Evolutionary conservation across 2,888 invertebrate genomes (phyloP).

Genomic region (Monoplex corrugatus): DNA sequence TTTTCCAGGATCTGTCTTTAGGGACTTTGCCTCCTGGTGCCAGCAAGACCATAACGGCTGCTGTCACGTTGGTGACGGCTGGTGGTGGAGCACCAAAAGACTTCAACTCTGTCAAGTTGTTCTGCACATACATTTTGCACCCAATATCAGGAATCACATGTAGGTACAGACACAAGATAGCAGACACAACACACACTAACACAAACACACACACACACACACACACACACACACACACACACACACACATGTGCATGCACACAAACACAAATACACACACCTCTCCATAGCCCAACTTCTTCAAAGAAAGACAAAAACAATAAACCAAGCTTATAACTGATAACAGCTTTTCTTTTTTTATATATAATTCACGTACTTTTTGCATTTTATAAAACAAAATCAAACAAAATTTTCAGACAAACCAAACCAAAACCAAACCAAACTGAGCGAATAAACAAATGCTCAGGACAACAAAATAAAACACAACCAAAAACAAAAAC

Average conservation of each 20-base stretch:
- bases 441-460: no score
- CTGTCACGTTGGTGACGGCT: slow-evolving; percentile 95
- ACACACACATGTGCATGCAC: not conserved
- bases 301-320: no score
- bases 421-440: no score
- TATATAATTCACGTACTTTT: no score
- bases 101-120: slow-evolving; percentile 96
- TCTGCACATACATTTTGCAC: slow-evolving; percentile 85
- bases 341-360: no score
- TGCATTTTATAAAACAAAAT: no score
- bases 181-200: not conserved
- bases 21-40: slow-evolving; percentile 91
- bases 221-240: not conserved
- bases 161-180: not conserved
- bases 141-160: not conserved
- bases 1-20: slow-evolving; percentile 97
- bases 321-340: no score
- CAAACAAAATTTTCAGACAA: no score
- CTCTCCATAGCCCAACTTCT: no score
- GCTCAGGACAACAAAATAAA: no score
- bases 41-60: slow-evolving; percentile 89
- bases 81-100: slow-evolving; percentile 97
- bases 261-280: no score
- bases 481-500: no score
- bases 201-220: not conserved